Base-by-base conservation (phyloP, 2,888 invertebrate genomes). In the Ochropleura plecta region DNA sequence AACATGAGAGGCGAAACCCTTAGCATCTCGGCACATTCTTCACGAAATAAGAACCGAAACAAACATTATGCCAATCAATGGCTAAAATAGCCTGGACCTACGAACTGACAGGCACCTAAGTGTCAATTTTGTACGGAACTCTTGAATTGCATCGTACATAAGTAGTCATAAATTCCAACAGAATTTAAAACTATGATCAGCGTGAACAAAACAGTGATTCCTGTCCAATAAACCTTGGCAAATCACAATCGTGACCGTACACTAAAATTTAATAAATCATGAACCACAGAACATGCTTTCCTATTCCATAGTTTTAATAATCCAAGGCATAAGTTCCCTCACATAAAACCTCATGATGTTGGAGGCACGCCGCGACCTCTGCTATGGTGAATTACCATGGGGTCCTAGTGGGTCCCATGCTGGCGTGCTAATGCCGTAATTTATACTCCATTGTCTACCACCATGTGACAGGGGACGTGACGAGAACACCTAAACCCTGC, bases 381-480 rank as follows among this genome's bases (percentile, higher is more conserved):
- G 80, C 82, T 82, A 79, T 84, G 84, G 88, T 82, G 83, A 82
- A 87, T 87, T 88, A 83, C 86, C 84, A 82, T 83, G 84, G 66
- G 66, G 73, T 44, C 62, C 67, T 55, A 55, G 49, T 48, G 78
- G 79, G 73, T 76, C 77, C 74, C 79, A 72, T 88, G 77, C 81
- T 88, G 88, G 82, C 85, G 86, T 81, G 81, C 86, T 87, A 85
- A 89, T 88, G 87, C 83, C 73, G 88, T 92, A 88, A 92, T 93
- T 92, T 93, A 93, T 93, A 90, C 86, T 87, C 92, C 89, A 94
- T 93, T 93, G 94, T 93, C 89, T 90, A 88, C 88, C 88, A 84
- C 83, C 84, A 80, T 83, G 87, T 87, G 86, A 87, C 86, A 80
- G 62, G 83, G 71, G 75, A 87, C 86, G 89, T 86, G 87, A 80